These are phyloP conservation scores for Camelus bactrianus DNA, from an alignment of 2,113 vertebrate genomes.

Conservation along the genomic window DNA sequence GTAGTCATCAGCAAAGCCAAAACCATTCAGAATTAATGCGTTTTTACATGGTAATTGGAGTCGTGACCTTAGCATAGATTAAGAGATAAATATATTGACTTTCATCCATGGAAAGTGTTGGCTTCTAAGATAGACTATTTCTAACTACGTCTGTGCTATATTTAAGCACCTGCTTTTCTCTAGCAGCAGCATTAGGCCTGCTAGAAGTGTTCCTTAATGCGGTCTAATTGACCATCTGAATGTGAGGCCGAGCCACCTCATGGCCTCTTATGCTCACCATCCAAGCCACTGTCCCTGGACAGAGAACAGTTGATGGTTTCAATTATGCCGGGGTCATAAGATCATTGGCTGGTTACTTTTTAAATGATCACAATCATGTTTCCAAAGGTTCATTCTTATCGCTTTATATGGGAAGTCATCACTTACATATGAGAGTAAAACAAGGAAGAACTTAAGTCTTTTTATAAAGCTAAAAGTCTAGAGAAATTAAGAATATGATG, in stretches of 20 bases:
- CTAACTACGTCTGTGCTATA: background rate
- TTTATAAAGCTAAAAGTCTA: background rate
- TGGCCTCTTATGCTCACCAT: background rate
- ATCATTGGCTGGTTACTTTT: slow-evolving; percentile 52
- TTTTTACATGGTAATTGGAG: slow-evolving; percentile 69
- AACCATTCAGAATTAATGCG: slow-evolving; percentile 45
- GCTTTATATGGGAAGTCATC: slow-evolving; percentile 48
- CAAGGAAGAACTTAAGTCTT: background rate
- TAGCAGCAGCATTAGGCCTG: background rate
- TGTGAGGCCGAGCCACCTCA: background rate
- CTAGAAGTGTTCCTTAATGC: slow-evolving; percentile 43
- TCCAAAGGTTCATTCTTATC: slow-evolving; percentile 44
- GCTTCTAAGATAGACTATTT: slow-evolving; percentile 28
- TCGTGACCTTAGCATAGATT: slow-evolving; percentile 50
- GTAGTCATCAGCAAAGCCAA: slow-evolving; percentile 13
- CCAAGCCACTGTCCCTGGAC: background rate
- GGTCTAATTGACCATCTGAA: slow-evolving; percentile 60
- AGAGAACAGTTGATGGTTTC: slow-evolving; percentile 47
- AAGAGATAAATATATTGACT: slow-evolving; percentile 47
- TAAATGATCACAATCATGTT: slow-evolving; percentile 64
- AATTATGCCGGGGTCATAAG: slow-evolving; percentile 56
- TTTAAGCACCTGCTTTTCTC: slow-evolving; percentile 32
- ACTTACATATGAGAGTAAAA: slow-evolving; percentile 34
- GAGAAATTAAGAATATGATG: slow-evolving; percentile 43
- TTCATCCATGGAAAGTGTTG: slow-evolving; percentile 31